A percentile compares a stretch with the other conserved stretches of the same genome.
These are phyloP conservation scores for Hoplodrina ambigua DNA, from an alignment of 2,888 invertebrate species.

Conservation along the genomic window DNA sequence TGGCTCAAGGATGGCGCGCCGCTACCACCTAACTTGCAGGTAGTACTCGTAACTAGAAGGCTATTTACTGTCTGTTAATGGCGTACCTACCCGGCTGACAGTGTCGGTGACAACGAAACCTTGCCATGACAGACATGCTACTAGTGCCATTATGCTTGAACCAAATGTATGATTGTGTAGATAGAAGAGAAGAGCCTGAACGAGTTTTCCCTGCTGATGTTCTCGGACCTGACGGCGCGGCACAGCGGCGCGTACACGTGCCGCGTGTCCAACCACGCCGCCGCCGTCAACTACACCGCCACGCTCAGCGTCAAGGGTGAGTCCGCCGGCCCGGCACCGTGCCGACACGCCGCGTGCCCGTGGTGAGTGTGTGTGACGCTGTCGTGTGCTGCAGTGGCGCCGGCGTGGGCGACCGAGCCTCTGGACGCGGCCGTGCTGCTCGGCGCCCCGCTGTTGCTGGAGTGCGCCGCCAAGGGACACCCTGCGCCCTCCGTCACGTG, in stretches of 20 bases:
- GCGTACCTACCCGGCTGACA: no score
- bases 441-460: slow-evolving; percentile 92
- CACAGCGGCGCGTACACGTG: slow-evolving; percentile 94
- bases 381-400: slow-evolving; percentile 90
- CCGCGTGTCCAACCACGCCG: slow-evolving; percentile 92
- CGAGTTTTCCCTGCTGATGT: slow-evolving; percentile 93
- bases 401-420: slow-evolving; percentile 93
- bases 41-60: slow-evolving; percentile 59
- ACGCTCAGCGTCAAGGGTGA: slow-evolving; percentile 92
- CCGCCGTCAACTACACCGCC: slow-evolving; percentile 92
- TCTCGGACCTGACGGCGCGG: slow-evolving; percentile 91
- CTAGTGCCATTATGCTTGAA: no score
- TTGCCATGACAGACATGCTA: no score
- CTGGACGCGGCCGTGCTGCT: slow-evolving; percentile 92
- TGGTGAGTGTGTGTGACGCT: background rate
- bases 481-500: slow-evolving; percentile 92
- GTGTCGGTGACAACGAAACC: no score
- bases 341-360: no score
- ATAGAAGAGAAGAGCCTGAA: slow-evolving; percentile 92
- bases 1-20: slow-evolving; percentile 92
- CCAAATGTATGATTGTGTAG: slow-evolving; percentile 71
- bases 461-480: slow-evolving; percentile 94
- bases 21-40: slow-evolving; percentile 91
- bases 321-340: background rate
- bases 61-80: no score